Percentiles rank a stretch among this genome's conserved stretches.
These are phyloP conservation scores for Abscondita cerata DNA, from an alignment of 2,888 invertebrate genomes.

Conservation along the genomic window DNA sequence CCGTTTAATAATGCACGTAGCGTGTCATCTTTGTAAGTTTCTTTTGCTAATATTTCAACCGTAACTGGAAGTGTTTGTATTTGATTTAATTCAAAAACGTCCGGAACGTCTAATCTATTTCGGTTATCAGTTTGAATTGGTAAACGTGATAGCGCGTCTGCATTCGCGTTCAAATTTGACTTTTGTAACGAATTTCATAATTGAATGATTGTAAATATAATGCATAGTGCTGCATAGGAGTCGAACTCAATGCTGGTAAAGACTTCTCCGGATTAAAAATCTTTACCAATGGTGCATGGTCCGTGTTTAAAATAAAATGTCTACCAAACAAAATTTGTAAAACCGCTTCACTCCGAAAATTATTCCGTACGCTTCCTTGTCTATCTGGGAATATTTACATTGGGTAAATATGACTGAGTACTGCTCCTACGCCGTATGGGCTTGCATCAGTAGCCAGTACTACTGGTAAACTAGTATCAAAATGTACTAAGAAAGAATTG, in stretches of 20 bases:
- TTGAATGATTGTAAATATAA: slow-evolving; percentile 6
- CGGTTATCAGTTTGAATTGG: not conserved
- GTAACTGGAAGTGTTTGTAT: slow-evolving; percentile 5
- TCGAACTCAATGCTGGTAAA: not conserved
- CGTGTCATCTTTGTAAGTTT: not conserved
- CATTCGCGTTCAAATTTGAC: slow-evolving; percentile 6
- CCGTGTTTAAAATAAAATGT: not conserved
- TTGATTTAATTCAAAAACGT: not conserved
- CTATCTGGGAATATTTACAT: slow-evolving; percentile 9
- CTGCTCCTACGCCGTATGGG: not conserved
- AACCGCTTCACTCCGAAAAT: slow-evolving; percentile 7
- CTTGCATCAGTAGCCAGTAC: not conserved
- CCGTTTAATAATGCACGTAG: too few relatives aligned
- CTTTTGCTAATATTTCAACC: not conserved
- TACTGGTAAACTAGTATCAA: not conserved
- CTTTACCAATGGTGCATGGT: slow-evolving; percentile 8
- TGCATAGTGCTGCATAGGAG: slow-evolving; percentile 5
- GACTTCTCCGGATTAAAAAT: slow-evolving; percentile 13
- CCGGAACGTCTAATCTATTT: not conserved
- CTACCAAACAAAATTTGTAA: slow-evolving; percentile 4
- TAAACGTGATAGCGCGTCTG: slow-evolving; percentile 4
- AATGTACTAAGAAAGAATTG: not conserved
- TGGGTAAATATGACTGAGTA: slow-evolving; percentile 10
- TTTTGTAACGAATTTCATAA: slow-evolving; percentile 1
- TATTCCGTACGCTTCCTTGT: not conserved